Base-by-base conservation (phyloP, 2,888 invertebrate species). In the Tiphia femorata region DNA sequence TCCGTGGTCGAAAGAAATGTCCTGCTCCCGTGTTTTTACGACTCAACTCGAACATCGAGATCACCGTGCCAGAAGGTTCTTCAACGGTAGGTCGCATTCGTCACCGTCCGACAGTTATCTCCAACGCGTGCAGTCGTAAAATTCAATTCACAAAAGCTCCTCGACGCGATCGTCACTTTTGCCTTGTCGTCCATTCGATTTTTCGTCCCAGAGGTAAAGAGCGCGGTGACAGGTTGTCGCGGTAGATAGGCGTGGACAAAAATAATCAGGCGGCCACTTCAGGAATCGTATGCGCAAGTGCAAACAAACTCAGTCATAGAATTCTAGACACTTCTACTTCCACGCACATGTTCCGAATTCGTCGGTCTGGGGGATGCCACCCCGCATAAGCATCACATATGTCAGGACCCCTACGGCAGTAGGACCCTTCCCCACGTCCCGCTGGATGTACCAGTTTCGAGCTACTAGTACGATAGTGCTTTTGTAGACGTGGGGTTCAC, bases 331-430 rank as follows among this genome's bases (percentile, higher is more conserved):
- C 72, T 75, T 71, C 67, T 64, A 67, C 68, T 68, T n/a, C 62
- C 53, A 58, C 66, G 67, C 76, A 78, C 79, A 79, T 78, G 77
- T 75, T 74, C 70, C 60, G 62, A 71, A 70, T 67, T 69, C 72
- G 67, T 56, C 54, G 66, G 51, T 49, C 29, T 23, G 50, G 67
- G 70, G 67, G 64, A 60, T 65, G 69, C 65, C 70, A 70, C 74
- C 75, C 79, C 73, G 68, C 64, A 70, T 73, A 71, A 79, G 73
- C 73, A 73, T 75, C 78, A 67, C 79, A 79, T 79, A 79, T 79
- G 79, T 79, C 77, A 70, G 72, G 57, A 64, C 72, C 73, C 67
- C 69, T 61, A 58, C 52, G 64, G 37, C 62, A n/a, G n/a, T n/a
- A 64, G 53, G 62, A 60, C 62, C 62, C 58, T 54, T 49, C 55